These are phyloP conservation scores for Cotesia vestalis DNA, from an alignment of 1,140 invertebrate genomes.

Conservation along the genomic window DNA sequence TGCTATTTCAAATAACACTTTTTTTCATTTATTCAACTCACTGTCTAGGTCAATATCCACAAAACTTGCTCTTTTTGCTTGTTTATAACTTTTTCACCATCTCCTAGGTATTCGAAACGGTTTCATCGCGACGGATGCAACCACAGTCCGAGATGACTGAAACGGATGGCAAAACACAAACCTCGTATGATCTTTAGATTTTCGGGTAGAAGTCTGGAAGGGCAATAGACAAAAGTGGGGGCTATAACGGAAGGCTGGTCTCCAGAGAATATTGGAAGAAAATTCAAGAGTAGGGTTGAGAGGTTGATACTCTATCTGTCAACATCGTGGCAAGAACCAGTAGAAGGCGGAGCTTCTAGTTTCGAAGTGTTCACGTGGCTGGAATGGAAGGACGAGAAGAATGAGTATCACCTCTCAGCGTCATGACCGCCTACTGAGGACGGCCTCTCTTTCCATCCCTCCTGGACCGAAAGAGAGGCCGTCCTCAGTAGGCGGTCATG, in stretches of 20 bases:
- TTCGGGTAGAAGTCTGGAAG: constrained; percentile 16
- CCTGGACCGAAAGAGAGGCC: constrained; percentile 35
- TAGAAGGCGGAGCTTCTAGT: constrained; percentile 58
- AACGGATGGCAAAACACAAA: constrained; percentile 33
- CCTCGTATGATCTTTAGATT: constrained; percentile 24
- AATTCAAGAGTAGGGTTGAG: constrained; percentile 17
- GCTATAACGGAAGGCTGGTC: constrained; percentile 12
- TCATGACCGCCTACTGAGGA: constrained; percentile 24
- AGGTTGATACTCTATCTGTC: constrained; percentile 6
- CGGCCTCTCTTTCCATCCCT: constrained; percentile 34
- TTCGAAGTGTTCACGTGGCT: constrained; percentile 57
- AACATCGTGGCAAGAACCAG: constrained; percentile 46
- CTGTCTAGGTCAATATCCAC: background rate
- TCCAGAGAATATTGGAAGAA: constrained; percentile 14
- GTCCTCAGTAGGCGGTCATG: constrained; percentile 26
- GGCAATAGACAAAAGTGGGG: constrained; percentile 4
- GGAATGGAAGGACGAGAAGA: constrained; percentile 33
- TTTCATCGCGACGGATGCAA: background rate
- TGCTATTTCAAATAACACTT: too few relatives aligned
- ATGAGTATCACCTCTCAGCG: constrained; percentile 47
- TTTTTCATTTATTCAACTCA: background rate
- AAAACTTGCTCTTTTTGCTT: background rate
- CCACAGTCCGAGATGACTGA: background rate
- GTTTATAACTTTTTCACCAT: background rate
- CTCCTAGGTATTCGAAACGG: background rate